Base-by-base conservation (phyloP, 2,888 invertebrate species). In the Fabriciana adippe region DNA sequence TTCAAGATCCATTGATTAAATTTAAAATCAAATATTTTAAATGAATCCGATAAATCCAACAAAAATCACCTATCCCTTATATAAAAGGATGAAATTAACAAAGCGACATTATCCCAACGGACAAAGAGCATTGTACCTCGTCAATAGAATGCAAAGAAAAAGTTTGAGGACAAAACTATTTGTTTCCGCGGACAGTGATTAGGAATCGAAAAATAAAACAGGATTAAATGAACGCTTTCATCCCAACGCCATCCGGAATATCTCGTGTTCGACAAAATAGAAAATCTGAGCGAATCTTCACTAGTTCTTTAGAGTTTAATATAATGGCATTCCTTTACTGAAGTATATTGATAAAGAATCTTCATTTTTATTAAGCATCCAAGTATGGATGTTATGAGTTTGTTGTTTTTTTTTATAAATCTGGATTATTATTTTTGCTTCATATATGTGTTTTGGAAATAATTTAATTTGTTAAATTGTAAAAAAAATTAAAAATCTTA, bases 171-270 rank as follows among this genome's bases (percentile, higher is more conserved):
- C 41, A 41, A 16, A 63, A 64, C 60, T 69, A 66, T 71, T 69
- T 69, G 71, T 64, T 65, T 63, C 21, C 59, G 65, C 57, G 53
- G 71, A 67, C 69, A 69, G 59, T 71, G 67, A 69, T 71, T 71
- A 64, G 66, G 66, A 69, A 61, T 66, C 54, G 66, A 64, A 69
- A 60, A 68, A 69, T 61, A 69, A 61, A 62, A 63, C 18, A 18
- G 35, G 45, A 64, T 50, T 55, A 60, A 70, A 68, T 69, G 68
- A 72, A 64, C 54, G 66, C 62, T 72, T 55, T 48, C 50, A 66
- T 66, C 60, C 64, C 53, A 66, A 57, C 69, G 61, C 68, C 54
- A 67, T 63, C 65, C 54, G 57, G 64, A 60, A 67, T 57, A 56
- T 56, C 62, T 70, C 50, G 54, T 50, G 70, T 55, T 63, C 71